phyloP scores from a whole-genome alignment of 2,888 invertebrate species.

The Lobophora halterata region DNA sequence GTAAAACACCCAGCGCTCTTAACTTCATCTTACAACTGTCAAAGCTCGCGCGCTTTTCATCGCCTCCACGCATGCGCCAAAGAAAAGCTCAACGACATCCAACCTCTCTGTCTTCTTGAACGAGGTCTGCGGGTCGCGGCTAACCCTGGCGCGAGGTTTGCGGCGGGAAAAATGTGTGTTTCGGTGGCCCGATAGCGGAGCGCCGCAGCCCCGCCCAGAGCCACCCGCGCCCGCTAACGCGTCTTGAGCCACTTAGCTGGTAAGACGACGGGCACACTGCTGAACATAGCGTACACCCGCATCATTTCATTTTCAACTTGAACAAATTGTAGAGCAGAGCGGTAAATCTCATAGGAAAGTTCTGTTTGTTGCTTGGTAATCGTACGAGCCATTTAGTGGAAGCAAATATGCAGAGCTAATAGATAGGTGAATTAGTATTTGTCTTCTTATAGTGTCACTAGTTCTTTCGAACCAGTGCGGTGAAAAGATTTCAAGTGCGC shows the following conservation, averaged over 20 bases:
- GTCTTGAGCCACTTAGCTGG: conserved; percentile 79
- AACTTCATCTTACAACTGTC: conserved; percentile 54
- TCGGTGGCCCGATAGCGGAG: conserved; percentile 80
- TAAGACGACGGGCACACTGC: conserved; percentile 74
- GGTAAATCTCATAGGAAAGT: too few species aligned
- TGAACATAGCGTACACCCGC: conserved; percentile 2
- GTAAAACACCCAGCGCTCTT: conserved; percentile 33
- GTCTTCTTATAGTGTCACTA: too few species aligned
- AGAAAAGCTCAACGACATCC: conserved; percentile 41
- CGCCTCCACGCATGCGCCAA: conserved; percentile 58
- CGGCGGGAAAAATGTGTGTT: conserved; percentile 82
- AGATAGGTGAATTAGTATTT: too few species aligned
- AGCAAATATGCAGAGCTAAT: too few species aligned
- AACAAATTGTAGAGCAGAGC: neutral
- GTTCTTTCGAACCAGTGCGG: too few species aligned
- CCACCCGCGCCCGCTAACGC: conserved; percentile 72
- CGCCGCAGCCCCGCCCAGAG: conserved; percentile 66
- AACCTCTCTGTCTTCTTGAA: conserved; percentile 58
- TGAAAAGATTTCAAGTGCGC: too few species aligned
- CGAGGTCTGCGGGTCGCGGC: conserved; percentile 80
- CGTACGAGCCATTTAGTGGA: too few species aligned
- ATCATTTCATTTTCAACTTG: neutral
- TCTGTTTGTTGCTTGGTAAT: too few species aligned
- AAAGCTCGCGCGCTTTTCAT: conserved; percentile 60
- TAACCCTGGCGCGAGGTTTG: conserved; percentile 82